Base-by-base conservation (phyloP, 2,797 vertebrate species). In the Tadarida brasiliensis region DNA sequence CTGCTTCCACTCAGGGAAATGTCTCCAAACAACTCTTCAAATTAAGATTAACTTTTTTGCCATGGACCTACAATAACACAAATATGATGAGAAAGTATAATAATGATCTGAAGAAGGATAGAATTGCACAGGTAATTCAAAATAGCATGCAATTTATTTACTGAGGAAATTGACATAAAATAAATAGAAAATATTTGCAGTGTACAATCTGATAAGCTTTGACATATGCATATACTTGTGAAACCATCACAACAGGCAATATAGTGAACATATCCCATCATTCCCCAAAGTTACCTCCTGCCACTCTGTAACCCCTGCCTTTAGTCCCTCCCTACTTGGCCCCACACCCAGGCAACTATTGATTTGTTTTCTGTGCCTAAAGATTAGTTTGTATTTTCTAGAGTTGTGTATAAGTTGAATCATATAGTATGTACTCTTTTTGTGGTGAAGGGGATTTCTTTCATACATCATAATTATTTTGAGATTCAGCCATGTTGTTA, bases 121-220 rank as follows among this genome's bases (percentile, higher is more conserved):
- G n/a, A 65, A 67, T 11, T 28, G 30, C 15, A 57, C 8, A 44
- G 54, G 44, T 86, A 65, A 86, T 51, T 84, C 71, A 95, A 91
- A 94, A 61, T 15, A 88, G 39, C 70, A 85, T 30, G 28, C 30
- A 73, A 84, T 84, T 78, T 59, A 61, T 65, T 87, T 77, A 93
- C 28, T 73, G 30, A 91, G 57, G 56, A 67, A 91, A 73, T 0
- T 80, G 39, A 61, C 19, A 33, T 20, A 49, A 87, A 80, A 94
- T 65, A 17, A 86, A 81, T 7, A 74, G 44, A 28, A 90, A 30
- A 24, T 65, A 63, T 51, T 68, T 56, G 19, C 85, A 56, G 30
- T 63, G 11, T 63, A 87, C 26, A 82, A 63, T 30, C 39, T 63
- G 61, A n/a, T 39, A 44, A 81, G 17, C 51, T 89, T 33, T 85